phyloP scores from a whole-genome alignment of 1,140 invertebrate species.

The Carcinoscorpius rotundicauda region DNA sequence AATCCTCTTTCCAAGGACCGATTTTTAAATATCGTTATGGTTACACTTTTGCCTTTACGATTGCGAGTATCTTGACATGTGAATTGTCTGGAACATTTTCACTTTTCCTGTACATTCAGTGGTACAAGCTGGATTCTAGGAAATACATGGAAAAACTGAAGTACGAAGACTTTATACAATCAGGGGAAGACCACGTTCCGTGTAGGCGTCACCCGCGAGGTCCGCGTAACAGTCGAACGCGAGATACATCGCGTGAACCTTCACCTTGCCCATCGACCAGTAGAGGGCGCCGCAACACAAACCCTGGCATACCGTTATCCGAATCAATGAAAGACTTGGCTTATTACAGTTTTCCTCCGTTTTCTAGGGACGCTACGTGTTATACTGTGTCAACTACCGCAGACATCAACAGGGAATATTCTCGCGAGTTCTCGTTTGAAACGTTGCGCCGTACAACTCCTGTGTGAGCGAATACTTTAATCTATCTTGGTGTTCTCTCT shows the following conservation, averaged over 20 bases:
- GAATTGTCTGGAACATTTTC: constrained; percentile 72
- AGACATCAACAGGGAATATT: constrained; percentile 39
- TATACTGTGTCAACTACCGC: constrained; percentile 44
- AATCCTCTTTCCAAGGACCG: constrained; percentile 50
- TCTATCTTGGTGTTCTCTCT: no score
- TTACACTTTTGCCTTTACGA: constrained; percentile 69
- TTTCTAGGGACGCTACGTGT: constrained; percentile 38
- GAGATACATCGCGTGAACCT: constrained; percentile 14
- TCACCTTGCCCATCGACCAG: constrained; percentile 16
- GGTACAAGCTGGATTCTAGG: constrained; percentile 45
- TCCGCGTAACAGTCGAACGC: constrained; percentile 8
- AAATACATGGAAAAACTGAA: constrained; percentile 18
- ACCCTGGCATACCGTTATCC: constrained; percentile 13
- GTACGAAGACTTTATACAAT: not conserved
- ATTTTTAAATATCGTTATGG: constrained; percentile 74
- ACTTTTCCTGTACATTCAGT: constrained; percentile 71
- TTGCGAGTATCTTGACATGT: constrained; percentile 65
- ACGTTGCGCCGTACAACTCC: constrained; percentile 40
- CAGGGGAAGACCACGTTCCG: constrained; percentile 10
- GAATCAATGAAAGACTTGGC: constrained; percentile 28
- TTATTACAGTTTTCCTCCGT: constrained; percentile 25
- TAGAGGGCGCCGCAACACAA: not conserved
- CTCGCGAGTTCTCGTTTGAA: constrained; percentile 32
- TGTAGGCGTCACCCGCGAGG: constrained; percentile 17
- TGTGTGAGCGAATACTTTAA: constrained; percentile 31